Conservation (phyloP, 2,888 invertebrate species). For the Chrysodeixis includens region DNA sequence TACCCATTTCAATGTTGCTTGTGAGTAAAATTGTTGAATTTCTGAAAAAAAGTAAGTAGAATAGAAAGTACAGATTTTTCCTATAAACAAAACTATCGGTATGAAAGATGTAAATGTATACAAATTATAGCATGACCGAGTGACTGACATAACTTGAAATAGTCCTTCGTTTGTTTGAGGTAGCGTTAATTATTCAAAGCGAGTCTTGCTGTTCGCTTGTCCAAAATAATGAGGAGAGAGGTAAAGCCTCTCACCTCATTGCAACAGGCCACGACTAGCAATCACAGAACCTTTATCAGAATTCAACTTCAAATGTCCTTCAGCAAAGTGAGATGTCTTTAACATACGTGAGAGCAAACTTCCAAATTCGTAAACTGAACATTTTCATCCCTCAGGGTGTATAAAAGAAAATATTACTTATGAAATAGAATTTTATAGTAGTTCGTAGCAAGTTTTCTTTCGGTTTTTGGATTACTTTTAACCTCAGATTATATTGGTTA, state of each 20-base stretch:
- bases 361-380: constrained; percentile 45
- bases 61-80: too few species aligned
- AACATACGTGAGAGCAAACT: constrained; percentile 26
- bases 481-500: constrained; percentile 8
- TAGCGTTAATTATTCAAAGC: constrained; percentile 60
- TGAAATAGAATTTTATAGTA: constrained; percentile 47
- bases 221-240: constrained; percentile 47
- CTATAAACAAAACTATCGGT: not conserved
- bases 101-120: too few species aligned
- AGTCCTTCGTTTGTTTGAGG: constrained; percentile 30
- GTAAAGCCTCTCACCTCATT: constrained; percentile 28
- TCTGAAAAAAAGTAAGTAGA: too few species aligned
- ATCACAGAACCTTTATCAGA: constrained; percentile 44
- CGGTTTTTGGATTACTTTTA: constrained; percentile 16
- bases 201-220: constrained; percentile 46
- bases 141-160: constrained; percentile 19
- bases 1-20: not conserved
- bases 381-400: constrained; percentile 38
- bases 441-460: constrained; percentile 21
- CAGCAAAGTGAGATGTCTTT: constrained; percentile 35
- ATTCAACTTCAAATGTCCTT: constrained; percentile 49
- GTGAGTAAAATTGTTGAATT: not conserved
- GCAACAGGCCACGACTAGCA: constrained; percentile 39
- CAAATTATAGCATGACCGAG: not conserved
- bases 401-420: constrained; percentile 38